Evolutionary conservation across 2,888 invertebrate species (phyloP), one percentile per base, ranked within the genome.

Genomic region (Sinelater perroti): DNA sequence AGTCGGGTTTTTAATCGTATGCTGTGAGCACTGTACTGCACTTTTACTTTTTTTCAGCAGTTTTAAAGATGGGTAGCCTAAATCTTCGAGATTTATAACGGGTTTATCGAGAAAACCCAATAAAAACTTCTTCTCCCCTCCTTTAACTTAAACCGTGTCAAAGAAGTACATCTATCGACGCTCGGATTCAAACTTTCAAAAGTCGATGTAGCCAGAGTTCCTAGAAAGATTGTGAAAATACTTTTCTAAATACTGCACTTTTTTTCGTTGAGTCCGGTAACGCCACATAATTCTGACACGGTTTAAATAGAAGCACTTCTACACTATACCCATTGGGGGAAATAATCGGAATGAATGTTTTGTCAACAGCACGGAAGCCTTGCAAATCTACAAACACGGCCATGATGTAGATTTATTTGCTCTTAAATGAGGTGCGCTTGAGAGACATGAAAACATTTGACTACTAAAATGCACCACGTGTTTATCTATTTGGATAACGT

Each of bases 401-500:
- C 33, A 33, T 33, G 11, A n/a, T 14, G 31, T 2, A n/a, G n/a
- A n/a, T n/a, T n/a, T n/a, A n/a, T n/a, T n/a, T n/a, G n/a, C n/a
- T n/a, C n/a, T n/a, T n/a, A n/a, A n/a, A n/a, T n/a, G n/a, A n/a
- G n/a, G n/a, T n/a, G n/a, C n/a, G n/a, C n/a, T n/a, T n/a, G n/a
- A n/a, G n/a, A n/a, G n/a, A n/a, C n/a, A n/a, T n/a, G n/a, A n/a
- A n/a, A n/a, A n/a, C 17, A 17, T 35, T 35, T 35, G 17, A 35
- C 35, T 35, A 13, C 20, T 40, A 30, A 51, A 51, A 28, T 51
- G 30, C 30, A 28, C 38, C 30, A 51, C 26, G 21, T 51, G 40
- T 20, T 40, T 51, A 17, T 51, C 49, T 16, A 35, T 49, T n/a
- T 49, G 36, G 2, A 49, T 36, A 10, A 49, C 24, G n/a, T 49